Percentiles rank a stretch among this genome's conserved stretches.
Evolutionary conservation across 2,888 invertebrate species (phyloP).

Genomic region (Apomyelois bistriatella): DNA sequence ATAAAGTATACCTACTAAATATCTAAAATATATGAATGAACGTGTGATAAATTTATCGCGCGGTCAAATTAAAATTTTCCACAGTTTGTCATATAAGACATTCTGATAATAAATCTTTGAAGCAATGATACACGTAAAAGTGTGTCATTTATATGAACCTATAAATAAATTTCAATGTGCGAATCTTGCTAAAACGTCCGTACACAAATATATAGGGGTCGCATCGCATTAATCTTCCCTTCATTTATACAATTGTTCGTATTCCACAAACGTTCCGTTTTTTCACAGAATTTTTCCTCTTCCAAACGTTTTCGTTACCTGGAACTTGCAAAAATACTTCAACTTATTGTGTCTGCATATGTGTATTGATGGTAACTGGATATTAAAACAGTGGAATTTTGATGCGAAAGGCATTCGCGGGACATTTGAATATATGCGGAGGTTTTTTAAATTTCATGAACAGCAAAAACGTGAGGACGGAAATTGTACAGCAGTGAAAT

Average conservation of each 20-base stretch:
- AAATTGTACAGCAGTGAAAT: slow-evolving; percentile 63
- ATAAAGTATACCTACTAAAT: too few relatives aligned
- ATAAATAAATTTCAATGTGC: slow-evolving; percentile 68
- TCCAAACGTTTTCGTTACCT: slow-evolving; percentile 14
- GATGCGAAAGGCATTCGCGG: slow-evolving; percentile 16
- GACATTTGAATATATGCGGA: slow-evolving; percentile 33
- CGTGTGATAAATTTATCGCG: too few relatives aligned
- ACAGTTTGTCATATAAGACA: background rate
- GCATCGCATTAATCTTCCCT: slow-evolving; percentile 60
- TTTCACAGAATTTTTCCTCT: slow-evolving; percentile 27
- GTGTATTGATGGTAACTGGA: slow-evolving; percentile 9
- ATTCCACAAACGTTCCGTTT: slow-evolving; percentile 31
- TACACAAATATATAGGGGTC: slow-evolving; percentile 62
- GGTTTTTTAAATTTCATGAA: slow-evolving; percentile 49
- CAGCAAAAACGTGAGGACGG: slow-evolving; percentile 55
- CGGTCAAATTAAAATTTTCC: too few relatives aligned
- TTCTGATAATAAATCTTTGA: slow-evolving; percentile 44
- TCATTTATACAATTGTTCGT: slow-evolving; percentile 48
- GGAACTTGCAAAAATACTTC: slow-evolving; percentile 1
- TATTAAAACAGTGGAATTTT: slow-evolving; percentile 6
- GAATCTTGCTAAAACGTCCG: slow-evolving; percentile 63
- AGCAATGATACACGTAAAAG: slow-evolving; percentile 54
- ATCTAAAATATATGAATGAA: too few relatives aligned
- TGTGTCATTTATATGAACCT: slow-evolving; percentile 55
- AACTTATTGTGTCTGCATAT: slow-evolving; percentile 16